Base-by-base conservation (phyloP, 2,888 invertebrate genomes). In the Dolomedes plantarius region DNA sequence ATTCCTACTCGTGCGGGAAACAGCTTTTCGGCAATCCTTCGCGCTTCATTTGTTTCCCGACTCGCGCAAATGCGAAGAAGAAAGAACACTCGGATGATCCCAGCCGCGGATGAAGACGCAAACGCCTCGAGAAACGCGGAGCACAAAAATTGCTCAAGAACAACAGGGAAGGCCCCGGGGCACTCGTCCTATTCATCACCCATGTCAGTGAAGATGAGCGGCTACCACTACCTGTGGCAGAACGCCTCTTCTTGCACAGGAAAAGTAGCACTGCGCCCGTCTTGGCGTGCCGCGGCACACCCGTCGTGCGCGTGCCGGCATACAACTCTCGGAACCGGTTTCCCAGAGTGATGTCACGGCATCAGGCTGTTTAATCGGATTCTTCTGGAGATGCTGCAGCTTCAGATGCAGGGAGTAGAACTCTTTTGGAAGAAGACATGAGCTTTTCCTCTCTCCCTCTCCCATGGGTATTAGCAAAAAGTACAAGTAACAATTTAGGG, bases 151-250 rank as follows among this genome's bases (percentile, higher is more conserved):
- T 56, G 23, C 56, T 56, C 2, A 23, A 23, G 23, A 36, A 56
- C 31, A 77, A 77, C 56, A 50, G 68, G 67, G 64, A 72, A 64
- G 65, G 68, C 83, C 77, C 39, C 28, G 56, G 83, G 83, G 72
- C 62, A 73, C 69, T 62, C 69, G 74, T 75, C 76, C 76, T 50
- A 83, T 83, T 83, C 82, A 83, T 83, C 82, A 83, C 75, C 81
- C 81, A 41, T 74, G 81, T 71, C 76, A 31, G 67, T 16, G 16
- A 83, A 32, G 64, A 76, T 27, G 75, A 76, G 82, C 69, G 76
- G 76, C 82, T 77, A 67, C 83, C 46, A 77, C 73, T 75, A 85
- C 76, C 71, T 75, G 16, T 56, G 27, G 67, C 39, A 80, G 32
- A 71, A 76, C 71, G 76, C 76, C 82, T 76, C 36, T 64, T 69